Conservation (phyloP, 2,797 vertebrate species). For the Phoebastria nigripes region DNA sequence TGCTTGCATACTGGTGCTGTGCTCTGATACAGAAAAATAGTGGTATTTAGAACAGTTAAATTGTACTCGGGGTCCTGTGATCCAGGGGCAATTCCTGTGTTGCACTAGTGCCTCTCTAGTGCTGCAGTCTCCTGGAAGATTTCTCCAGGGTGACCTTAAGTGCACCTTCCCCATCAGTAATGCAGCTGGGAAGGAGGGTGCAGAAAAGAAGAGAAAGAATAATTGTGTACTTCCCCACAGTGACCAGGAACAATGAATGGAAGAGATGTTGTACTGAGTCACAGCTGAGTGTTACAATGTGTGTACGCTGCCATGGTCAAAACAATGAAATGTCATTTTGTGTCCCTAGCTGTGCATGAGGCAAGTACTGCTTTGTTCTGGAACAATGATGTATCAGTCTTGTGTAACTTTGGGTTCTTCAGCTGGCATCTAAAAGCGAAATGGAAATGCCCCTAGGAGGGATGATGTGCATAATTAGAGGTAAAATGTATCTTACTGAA, state of each 20-base stretch:
- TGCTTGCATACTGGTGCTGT: background rate
- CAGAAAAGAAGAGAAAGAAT: constrained; percentile 36
- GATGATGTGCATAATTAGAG: constrained; percentile 30
- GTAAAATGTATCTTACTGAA: constrained; percentile 30
- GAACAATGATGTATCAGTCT: constrained; percentile 59
- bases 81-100: background rate
- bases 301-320: constrained; percentile 49
- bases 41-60: background rate
- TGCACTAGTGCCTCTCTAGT: background rate
- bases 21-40: background rate
- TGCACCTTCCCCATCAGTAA: constrained; percentile 45
- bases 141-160: constrained; percentile 42
- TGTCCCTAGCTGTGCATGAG: constrained; percentile 55
- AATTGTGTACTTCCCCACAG: constrained; percentile 59
- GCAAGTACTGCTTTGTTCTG: constrained; percentile 61
- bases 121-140: background rate
- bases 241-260: constrained; percentile 60
- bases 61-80: background rate
- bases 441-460: constrained; percentile 37
- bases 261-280: constrained; percentile 58
- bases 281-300: constrained; percentile 60
- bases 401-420: constrained; percentile 57
- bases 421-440: constrained; percentile 43
- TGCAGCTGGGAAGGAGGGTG: constrained; percentile 23
- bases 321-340: constrained; percentile 66